Conservation (phyloP, 2,113 vertebrate species). For the Terrapene triunguis region DNA sequence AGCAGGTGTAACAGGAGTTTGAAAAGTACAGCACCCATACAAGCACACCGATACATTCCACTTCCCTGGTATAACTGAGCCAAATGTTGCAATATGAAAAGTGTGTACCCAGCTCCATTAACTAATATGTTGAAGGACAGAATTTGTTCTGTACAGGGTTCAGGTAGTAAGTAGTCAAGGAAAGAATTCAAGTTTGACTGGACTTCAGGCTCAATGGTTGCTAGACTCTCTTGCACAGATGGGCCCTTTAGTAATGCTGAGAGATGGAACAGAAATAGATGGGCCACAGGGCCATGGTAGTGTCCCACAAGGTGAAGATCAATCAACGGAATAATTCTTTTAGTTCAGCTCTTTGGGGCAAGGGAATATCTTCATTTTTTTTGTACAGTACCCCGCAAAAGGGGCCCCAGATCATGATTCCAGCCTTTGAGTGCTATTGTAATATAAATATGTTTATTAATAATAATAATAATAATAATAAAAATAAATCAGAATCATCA, state of each 20-base stretch:
- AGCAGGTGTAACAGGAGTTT: neutral
- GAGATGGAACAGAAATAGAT: neutral
- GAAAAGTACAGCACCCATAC: neutral
- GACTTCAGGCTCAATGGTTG: neutral
- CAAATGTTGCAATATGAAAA: neutral
- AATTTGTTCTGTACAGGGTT: neutral
- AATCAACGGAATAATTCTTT: neutral
- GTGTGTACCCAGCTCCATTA: neutral
- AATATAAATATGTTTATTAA: neutral
- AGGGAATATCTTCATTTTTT: neutral
- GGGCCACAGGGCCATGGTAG: neutral
- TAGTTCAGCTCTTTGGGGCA: neutral
- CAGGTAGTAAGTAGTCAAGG: neutral
- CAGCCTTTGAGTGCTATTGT: neutral
- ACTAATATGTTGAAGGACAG: neutral
- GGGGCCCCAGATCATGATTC: fast-evolving
- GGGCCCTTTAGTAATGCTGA: neutral
- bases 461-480: fast-evolving
- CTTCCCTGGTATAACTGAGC: neutral
- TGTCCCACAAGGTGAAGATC: neutral
- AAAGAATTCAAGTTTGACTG: neutral
- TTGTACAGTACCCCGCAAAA: neutral
- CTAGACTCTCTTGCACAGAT: neutral
- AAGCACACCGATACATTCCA: neutral
- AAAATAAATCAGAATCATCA: neutral